Evolutionary conservation across 2,113 vertebrate species (phyloP).

Genomic region (Myanophis thanlyinensis): DNA sequence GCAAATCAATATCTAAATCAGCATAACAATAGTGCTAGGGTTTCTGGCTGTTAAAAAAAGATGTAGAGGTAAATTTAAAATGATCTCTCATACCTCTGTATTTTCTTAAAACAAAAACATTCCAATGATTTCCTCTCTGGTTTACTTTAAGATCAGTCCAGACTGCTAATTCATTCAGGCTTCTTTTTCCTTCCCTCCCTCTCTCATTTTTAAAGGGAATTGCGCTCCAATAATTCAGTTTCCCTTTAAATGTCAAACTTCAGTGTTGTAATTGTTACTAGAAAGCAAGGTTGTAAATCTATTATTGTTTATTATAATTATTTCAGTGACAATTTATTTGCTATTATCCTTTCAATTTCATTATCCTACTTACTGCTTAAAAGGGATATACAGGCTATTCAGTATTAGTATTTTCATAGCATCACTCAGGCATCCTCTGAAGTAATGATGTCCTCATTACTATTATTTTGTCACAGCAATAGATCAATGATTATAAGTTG

Average conservation of each 20-base stretch:
- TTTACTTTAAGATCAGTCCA: neutral
- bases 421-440: neutral
- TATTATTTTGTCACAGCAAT: neutral
- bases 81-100: neutral
- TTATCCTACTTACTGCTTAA: neutral
- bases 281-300: neutral
- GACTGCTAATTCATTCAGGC: neutral
- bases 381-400: neutral
- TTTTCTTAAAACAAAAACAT: constrained; percentile 33
- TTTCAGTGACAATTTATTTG: neutral
- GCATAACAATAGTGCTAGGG: neutral
- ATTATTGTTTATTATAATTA: neutral
- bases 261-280: neutral
- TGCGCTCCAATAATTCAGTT: neutral
- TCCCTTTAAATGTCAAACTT: neutral
- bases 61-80: neutral
- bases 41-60: neutral
- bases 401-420: neutral
- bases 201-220: neutral
- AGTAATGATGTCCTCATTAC: neutral
- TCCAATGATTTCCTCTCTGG: neutral
- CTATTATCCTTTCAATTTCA: neutral
- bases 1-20: neutral
- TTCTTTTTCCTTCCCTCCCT: neutral
- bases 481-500: neutral